Evolutionary conservation across 92 coral and sea anemone species (phyloP).

Genomic region (Phenganax stokvisi): DNA sequence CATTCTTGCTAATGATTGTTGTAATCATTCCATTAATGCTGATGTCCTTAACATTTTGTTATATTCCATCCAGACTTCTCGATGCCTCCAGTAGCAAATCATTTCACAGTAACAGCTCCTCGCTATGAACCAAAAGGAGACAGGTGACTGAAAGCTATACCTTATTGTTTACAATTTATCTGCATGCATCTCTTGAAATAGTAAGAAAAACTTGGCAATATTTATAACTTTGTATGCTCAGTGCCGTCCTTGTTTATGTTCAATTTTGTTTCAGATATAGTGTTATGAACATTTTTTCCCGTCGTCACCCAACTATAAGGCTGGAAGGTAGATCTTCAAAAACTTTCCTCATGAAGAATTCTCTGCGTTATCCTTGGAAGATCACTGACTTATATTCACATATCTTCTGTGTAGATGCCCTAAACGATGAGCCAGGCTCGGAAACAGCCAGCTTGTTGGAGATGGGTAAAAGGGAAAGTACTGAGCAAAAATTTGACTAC

Average conservation of each 20-base stretch:
- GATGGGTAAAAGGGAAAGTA: constrained; percentile 42
- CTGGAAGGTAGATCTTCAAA: constrained; percentile 56
- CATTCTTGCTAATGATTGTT: not conserved
- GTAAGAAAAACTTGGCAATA: too few species aligned
- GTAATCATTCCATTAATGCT: not conserved
- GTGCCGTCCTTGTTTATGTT: not conserved
- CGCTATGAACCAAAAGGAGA: constrained; percentile 31
- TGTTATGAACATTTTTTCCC: constrained; percentile 84
- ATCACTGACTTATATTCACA: too few species aligned
- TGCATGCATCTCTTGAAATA: too few species aligned
- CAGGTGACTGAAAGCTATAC: constrained; percentile 4
- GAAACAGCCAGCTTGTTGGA: constrained; percentile 74
- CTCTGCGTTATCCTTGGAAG: not conserved
- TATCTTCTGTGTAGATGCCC: constrained; percentile 39
- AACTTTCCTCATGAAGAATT: not conserved
- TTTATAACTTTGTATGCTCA: too few species aligned
- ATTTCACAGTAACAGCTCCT: constrained; percentile 9
- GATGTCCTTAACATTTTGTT: not conserved
- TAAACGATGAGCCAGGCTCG: constrained; percentile 46
- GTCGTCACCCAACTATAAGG: constrained; percentile 62
- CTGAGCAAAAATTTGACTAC: constrained; percentile 50
- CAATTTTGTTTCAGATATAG: constrained; percentile 58
- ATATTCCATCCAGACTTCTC: not conserved
- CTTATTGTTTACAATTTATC: too few species aligned
- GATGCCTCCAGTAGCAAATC: not conserved